Conservation (phyloP, 2,113 vertebrate genomes). For the Muscicapa adusta region DNA sequence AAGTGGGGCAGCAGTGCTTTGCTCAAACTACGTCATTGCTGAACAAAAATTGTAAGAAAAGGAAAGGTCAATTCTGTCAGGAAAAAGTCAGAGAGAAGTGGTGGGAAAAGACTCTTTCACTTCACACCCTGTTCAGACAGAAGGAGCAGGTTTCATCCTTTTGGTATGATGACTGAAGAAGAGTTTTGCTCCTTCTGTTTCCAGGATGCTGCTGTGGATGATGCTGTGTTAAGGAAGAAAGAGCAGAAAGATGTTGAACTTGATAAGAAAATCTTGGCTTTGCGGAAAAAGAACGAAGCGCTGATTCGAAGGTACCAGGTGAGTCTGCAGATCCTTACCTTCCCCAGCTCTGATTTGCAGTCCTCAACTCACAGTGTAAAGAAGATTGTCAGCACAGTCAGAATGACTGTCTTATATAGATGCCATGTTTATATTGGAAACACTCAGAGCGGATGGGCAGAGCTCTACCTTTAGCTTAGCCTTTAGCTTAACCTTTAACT, state of each 20-base stretch:
- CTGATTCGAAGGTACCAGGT: constrained; percentile 94
- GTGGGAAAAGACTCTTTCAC: background rate
- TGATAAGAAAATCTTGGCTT: constrained; percentile 90
- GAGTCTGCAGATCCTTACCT: background rate
- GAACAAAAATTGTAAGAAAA: background rate
- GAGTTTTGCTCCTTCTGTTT: background rate
- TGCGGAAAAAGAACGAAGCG: constrained; percentile 91
- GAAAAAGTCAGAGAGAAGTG: background rate
- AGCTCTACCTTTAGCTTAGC: background rate
- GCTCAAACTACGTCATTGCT: background rate
- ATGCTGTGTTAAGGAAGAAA: constrained; percentile 80
- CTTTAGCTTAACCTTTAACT: background rate
- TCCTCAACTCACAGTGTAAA: background rate
- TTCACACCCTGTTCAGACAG: background rate
- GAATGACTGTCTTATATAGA: background rate
- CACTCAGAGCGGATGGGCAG: background rate
- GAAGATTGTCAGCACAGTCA: background rate
- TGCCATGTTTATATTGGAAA: background rate
- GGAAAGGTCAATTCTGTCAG: background rate
- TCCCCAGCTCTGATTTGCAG: background rate
- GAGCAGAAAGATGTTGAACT: constrained; percentile 89
- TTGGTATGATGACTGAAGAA: background rate
- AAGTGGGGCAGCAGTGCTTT: background rate
- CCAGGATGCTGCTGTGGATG: constrained; percentile 75
- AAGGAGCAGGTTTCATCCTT: background rate